Evolutionary conservation across 2,888 invertebrate genomes (phyloP).

Genomic region (Ophioninae sp.): DNA sequence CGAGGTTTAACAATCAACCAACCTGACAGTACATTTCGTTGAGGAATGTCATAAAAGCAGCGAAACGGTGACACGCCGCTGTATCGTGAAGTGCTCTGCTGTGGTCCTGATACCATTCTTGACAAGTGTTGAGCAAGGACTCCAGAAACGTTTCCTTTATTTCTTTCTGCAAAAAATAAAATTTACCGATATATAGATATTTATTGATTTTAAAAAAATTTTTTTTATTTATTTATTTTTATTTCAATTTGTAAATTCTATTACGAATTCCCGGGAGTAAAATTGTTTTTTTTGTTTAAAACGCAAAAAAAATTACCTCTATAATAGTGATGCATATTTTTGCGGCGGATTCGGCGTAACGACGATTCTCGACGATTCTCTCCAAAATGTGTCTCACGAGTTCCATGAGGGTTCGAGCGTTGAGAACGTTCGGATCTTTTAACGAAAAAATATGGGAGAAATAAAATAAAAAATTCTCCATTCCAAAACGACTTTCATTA

Average conservation of each 20-base stretch:
- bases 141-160: constrained; percentile 94
- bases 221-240: too few species aligned
- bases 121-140: constrained; percentile 93
- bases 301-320: constrained; percentile 81
- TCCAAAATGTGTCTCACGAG: constrained; percentile 91
- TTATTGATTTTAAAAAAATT: too few species aligned
- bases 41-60: constrained; percentile 93
- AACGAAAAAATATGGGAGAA: constrained; percentile 7
- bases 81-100: constrained; percentile 83
- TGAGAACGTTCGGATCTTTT: constrained; percentile 89
- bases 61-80: constrained; percentile 73
- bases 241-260: too few species aligned
- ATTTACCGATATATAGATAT: constrained; percentile 17
- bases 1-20: constrained; percentile 55
- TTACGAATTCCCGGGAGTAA: not conserved
- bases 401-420: constrained; percentile 90
- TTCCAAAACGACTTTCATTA: not conserved
- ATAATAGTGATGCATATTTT: constrained; percentile 93
- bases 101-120: constrained; percentile 94
- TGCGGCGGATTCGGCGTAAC: constrained; percentile 91
- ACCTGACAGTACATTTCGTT: constrained; percentile 93
- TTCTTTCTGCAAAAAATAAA: constrained; percentile 84
- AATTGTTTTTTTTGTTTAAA: not conserved
- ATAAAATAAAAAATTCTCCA: constrained; percentile 8
- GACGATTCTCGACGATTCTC: constrained; percentile 89